Percentiles rank a stretch among this genome's conserved stretches.
phyloP scores from a whole-genome alignment of 2,797 vertebrate genomes.

The Spinibarbus caldwelli region DNA sequence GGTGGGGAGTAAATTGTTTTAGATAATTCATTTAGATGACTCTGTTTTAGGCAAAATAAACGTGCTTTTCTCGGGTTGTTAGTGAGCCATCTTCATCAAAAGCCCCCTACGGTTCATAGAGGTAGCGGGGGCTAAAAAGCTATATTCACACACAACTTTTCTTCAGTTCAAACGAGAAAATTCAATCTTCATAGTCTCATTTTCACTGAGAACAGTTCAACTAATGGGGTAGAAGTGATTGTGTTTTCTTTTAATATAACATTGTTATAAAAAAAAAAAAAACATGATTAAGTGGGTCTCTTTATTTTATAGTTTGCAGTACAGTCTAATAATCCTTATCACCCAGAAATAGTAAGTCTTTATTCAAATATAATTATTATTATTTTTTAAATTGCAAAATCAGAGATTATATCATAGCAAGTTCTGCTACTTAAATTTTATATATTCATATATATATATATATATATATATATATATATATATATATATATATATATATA shows the following conservation, averaged over 20 bases:
- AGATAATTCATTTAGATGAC: slow-evolving; percentile 24
- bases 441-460: too few relatives aligned
- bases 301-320: background rate
- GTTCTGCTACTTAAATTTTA: too few relatives aligned
- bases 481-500: too few relatives aligned
- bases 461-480: too few relatives aligned
- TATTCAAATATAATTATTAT: too few relatives aligned
- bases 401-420: too few relatives aligned
- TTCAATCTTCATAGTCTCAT: background rate
- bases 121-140: slow-evolving; percentile 1
- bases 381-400: too few relatives aligned
- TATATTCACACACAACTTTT: slow-evolving; percentile 27
- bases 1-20: slow-evolving; percentile 17
- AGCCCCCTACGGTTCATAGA: background rate
- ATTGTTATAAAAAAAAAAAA: background rate
- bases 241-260: slow-evolving; percentile 2
- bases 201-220: slow-evolving; percentile 18
- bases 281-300: background rate
- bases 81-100: slow-evolving; percentile 17
- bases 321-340: background rate
- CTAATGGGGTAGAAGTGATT: slow-evolving; percentile 11
- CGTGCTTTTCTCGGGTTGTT: slow-evolving; percentile 5
- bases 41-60: slow-evolving; percentile 20
- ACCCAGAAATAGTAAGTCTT: too few relatives aligned
- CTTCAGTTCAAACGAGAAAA: slow-evolving; percentile 10